Conservation (phyloP, 2,888 invertebrate species). For the Tenthredo scrophulariae region DNA sequence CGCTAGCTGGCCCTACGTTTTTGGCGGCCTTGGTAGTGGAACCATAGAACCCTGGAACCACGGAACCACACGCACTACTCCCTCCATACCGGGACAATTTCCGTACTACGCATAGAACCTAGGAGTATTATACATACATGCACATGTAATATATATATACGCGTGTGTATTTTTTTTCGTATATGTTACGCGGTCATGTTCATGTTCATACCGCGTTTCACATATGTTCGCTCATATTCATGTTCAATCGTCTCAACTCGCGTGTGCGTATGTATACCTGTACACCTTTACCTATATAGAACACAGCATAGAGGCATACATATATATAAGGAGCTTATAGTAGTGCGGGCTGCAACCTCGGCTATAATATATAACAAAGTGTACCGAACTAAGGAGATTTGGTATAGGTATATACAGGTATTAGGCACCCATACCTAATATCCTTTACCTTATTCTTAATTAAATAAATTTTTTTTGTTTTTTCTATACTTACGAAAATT, state of each 20-base stretch:
- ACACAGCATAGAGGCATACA: not conserved
- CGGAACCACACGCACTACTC: conserved; percentile 32
- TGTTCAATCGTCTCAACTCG: not conserved
- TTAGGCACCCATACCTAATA: not conserved
- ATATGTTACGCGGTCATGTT: not conserved
- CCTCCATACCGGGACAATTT: conserved; percentile 2
- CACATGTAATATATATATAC: not conserved
- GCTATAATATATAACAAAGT: not conserved
- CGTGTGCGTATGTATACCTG: not conserved
- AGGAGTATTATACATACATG: not conserved
- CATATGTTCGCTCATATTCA: not conserved
- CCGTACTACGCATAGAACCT: conserved; percentile 22
- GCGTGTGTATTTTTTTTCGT: not conserved
- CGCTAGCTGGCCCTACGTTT: conserved; percentile 49
- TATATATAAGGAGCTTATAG: not conserved
- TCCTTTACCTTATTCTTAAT: too few relatives aligned
- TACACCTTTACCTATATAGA: not conserved
- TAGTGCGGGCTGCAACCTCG: not conserved
- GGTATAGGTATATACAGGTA: not conserved
- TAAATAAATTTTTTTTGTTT: too few relatives aligned
- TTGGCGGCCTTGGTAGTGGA: conserved; percentile 52
- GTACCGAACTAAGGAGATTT: not conserved
- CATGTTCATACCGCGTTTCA: not conserved
- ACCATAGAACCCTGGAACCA: conserved; percentile 51
- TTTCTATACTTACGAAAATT: too few relatives aligned